These are phyloP conservation scores for Ptiloglossa arizonensis DNA, from an alignment of 1,140 invertebrate genomes.

Conservation along the genomic window DNA sequence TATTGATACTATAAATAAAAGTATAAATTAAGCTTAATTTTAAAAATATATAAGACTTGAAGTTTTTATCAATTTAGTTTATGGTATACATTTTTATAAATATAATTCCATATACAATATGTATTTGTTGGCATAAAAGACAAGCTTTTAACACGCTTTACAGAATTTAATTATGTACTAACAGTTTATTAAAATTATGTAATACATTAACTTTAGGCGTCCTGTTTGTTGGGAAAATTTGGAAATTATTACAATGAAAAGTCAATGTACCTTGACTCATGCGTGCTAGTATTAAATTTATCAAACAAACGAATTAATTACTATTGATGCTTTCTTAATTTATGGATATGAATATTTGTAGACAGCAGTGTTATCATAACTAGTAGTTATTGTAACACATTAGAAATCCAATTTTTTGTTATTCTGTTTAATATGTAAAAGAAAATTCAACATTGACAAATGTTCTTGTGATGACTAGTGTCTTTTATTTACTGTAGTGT, in stretches of 20 bases:
- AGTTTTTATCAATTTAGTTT: neutral
- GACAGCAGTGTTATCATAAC: slow-evolving; percentile 11
- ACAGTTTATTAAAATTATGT: slow-evolving; percentile 44
- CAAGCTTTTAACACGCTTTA: slow-evolving; percentile 57
- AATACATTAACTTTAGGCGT: slow-evolving; percentile 59
- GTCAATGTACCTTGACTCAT: slow-evolving; percentile 54
- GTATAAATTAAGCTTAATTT: neutral
- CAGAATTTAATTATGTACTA: slow-evolving; percentile 53
- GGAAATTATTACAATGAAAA: slow-evolving; percentile 31
- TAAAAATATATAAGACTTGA: neutral
- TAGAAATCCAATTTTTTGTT: slow-evolving; percentile 17
- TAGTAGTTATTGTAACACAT: slow-evolving; percentile 17
- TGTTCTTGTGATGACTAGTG: slow-evolving; percentile 5
- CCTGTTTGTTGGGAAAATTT: slow-evolving; percentile 59
- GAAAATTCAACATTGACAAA: slow-evolving; percentile 12
- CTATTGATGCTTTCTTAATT: slow-evolving; percentile 37
- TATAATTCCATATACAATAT: slow-evolving; percentile 51
- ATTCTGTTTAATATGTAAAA: slow-evolving; percentile 8
- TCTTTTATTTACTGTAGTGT: slow-evolving; percentile 34
- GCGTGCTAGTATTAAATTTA: slow-evolving; percentile 47
- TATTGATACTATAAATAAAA: neutral
- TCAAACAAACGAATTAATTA: slow-evolving; percentile 17
- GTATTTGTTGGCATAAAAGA: slow-evolving; percentile 56
- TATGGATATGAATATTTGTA: slow-evolving; percentile 43
- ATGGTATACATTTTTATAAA: neutral